Conservation (phyloP, 2,888 invertebrate species). For the Gerris lacustris region DNA sequence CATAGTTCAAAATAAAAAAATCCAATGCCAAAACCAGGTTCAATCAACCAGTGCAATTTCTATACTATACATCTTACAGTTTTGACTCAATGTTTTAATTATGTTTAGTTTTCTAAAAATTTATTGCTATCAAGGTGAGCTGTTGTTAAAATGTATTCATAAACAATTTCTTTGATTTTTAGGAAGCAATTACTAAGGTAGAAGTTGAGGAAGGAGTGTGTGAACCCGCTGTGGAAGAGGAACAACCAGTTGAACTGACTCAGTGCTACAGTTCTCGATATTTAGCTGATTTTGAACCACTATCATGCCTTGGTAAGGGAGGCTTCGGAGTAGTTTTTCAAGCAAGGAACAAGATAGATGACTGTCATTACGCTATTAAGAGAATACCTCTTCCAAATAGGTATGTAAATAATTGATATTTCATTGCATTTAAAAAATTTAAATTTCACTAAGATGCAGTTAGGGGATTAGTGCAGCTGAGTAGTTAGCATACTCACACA, state of each 20-base stretch:
- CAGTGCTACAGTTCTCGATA: slow-evolving; percentile 51
- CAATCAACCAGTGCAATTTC: too few species aligned
- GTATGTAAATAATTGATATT: slow-evolving; percentile 36
- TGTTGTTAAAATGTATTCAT: too few species aligned
- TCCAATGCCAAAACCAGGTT: too few species aligned
- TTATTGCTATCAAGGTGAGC: too few species aligned
- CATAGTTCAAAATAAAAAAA: too few species aligned
- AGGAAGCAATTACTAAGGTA: neutral
- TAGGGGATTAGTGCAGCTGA: neutral
- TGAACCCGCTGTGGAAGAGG: slow-evolving; percentile 7
- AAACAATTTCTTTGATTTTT: too few species aligned
- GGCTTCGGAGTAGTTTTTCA: slow-evolving; percentile 97
- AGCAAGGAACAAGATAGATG: slow-evolving; percentile 85
- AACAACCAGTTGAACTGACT: slow-evolving; percentile 12
- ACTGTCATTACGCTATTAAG: slow-evolving; percentile 89
- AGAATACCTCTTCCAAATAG: slow-evolving; percentile 72
- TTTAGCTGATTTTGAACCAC: slow-evolving; percentile 68
- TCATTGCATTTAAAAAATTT: neutral
- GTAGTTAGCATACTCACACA: too few species aligned
- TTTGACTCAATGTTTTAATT: too few species aligned
- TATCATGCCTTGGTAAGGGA: slow-evolving; percentile 72
- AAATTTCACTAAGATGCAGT: slow-evolving; percentile 1
- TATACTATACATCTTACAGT: too few species aligned
- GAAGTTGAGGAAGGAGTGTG: neutral
- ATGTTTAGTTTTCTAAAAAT: too few species aligned